Percentiles rank a stretch among this genome's conserved stretches.
phyloP scores from a whole-genome alignment of 2,113 vertebrate genomes.

The Onychorhynchus coronatus region DNA sequence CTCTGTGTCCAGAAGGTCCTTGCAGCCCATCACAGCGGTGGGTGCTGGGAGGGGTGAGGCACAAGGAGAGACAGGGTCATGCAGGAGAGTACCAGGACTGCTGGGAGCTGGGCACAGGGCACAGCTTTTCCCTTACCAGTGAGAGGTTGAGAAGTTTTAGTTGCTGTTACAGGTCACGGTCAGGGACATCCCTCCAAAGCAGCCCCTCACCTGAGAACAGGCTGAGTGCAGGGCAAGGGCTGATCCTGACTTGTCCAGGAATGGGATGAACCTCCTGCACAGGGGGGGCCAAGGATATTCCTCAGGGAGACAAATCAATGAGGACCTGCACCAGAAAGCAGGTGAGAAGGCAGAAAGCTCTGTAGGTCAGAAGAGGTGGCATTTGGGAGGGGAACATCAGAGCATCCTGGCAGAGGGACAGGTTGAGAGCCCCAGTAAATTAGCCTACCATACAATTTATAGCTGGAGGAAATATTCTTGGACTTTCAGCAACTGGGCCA shows the following conservation, averaged over 20 bases:
- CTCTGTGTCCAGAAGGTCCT: neutral
- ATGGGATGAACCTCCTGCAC: neutral
- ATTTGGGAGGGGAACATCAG: neutral
- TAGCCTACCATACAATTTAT: neutral
- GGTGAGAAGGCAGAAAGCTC: neutral
- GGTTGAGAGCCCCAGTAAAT: neutral
- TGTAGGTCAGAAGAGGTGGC: neutral
- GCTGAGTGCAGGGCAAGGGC: neutral
- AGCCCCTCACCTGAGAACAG: rapidly evolving
- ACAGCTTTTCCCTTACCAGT: neutral
- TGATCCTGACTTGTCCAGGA: neutral
- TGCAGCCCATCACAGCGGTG: neutral
- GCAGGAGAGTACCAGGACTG: neutral
- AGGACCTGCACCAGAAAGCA: neutral
- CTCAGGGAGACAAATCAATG: neutral
- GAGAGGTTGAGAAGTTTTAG: neutral
- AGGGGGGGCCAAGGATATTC: neutral
- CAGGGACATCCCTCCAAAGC: neutral
- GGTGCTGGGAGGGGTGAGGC: neutral
- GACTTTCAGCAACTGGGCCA: conserved; percentile 15
- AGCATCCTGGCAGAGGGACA: neutral
- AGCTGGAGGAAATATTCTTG: conserved; percentile 7
- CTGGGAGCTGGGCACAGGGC: neutral
- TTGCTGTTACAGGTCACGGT: neutral
- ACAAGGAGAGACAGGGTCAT: neutral